Conservation (phyloP, 53 echinoderm and acorn worm species). For the Paelopatides confundens region DNA sequence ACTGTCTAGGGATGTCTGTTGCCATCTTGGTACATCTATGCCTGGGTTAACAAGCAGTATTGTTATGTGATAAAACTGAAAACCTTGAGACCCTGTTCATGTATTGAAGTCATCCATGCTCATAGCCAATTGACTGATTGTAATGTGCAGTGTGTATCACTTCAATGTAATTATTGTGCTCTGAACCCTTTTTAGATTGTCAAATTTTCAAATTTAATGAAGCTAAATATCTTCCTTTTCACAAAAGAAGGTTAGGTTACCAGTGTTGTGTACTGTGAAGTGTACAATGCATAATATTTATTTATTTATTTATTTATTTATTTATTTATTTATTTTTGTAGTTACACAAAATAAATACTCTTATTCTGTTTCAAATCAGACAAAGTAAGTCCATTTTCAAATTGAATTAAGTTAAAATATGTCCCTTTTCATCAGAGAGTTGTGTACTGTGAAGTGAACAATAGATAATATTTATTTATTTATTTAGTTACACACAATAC, state of each 20-base stretch:
- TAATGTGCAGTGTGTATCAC: not conserved
- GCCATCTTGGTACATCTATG: not conserved
- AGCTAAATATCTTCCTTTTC: not conserved
- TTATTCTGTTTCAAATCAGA: too few relatives aligned
- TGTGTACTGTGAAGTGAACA: too few relatives aligned
- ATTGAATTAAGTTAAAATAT: not conserved
- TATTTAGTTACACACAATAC: too few relatives aligned
- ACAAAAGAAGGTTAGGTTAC: not conserved
- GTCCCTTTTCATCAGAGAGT: not conserved
- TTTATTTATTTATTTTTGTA: too few relatives aligned
- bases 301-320: too few relatives aligned
- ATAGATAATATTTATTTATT: too few relatives aligned
- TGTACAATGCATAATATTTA: too few relatives aligned
- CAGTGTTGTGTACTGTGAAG: too few relatives aligned
- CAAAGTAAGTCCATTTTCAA: too few relatives aligned
- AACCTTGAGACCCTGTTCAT: not conserved
- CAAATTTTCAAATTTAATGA: not conserved
- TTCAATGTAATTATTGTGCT: not conserved
- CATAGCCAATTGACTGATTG: not conserved
- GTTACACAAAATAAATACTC: too few relatives aligned
- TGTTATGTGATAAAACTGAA: not conserved
- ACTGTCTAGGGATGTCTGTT: not conserved
- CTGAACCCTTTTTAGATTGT: constrained; percentile 1
- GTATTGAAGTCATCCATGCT: not conserved
- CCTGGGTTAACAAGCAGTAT: not conserved